Percentiles rank a stretch among this genome's conserved stretches.
Evolutionary conservation across 2,797 vertebrate species (phyloP).

Genomic region (Alcedo quadribrachys): DNA sequence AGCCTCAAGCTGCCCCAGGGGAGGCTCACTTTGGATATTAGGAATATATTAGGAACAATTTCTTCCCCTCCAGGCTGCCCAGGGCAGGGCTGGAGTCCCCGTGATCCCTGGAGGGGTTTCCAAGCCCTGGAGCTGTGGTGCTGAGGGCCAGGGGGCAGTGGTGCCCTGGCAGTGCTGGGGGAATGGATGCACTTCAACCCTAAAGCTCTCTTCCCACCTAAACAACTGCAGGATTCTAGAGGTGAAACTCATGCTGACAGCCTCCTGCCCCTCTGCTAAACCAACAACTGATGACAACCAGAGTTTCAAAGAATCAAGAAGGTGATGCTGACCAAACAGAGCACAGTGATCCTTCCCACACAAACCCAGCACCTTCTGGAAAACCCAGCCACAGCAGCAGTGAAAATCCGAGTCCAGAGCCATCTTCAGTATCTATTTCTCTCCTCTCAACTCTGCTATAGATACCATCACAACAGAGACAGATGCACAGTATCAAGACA

Average conservation of each 20-base stretch:
- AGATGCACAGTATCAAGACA: conserved; percentile 70
- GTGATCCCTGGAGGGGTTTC: no score
- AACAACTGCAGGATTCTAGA: background rate
- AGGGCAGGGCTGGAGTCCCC: no score
- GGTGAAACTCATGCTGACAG: background rate
- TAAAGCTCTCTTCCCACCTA: no score
- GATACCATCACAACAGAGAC: conserved; percentile 66
- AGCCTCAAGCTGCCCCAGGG: no score
- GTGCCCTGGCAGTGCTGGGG: no score
- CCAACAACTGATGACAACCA: background rate
- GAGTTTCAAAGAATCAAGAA: background rate
- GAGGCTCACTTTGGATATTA: no score
- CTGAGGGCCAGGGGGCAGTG: no score
- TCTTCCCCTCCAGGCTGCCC: no score
- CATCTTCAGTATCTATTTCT: conserved; percentile 48
- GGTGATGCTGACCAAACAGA: background rate
- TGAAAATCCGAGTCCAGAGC: conserved; percentile 23
- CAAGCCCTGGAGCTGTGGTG: no score
- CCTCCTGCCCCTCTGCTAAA: background rate
- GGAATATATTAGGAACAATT: no score
- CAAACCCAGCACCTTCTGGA: background rate
- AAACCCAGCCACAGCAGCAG: background rate
- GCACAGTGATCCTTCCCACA: background rate
- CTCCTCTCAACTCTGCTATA: conserved; percentile 50
- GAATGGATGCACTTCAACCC: no score